phyloP scores from a whole-genome alignment of 2,888 invertebrate genomes.

The Chesias legatella region DNA sequence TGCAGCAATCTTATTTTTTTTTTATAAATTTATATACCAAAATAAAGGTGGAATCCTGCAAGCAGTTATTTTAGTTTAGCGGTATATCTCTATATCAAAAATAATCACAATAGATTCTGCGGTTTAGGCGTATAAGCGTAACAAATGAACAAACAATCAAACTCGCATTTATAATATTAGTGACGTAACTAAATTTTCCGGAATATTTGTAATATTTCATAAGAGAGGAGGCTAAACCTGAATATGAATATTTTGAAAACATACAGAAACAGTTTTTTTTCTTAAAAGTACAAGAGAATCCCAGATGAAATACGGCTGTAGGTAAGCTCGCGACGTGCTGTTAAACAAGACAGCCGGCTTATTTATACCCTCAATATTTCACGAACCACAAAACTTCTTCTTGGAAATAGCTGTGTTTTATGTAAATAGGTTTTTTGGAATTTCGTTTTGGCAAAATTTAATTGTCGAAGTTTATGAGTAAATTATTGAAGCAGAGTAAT shows the following conservation, averaged over 20 bases:
- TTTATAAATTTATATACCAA: no score
- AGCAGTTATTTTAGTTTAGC: no score
- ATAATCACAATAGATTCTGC: no score
- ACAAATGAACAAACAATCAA: no score
- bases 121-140: no score
- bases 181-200: no score
- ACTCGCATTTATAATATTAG: no score
- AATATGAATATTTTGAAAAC: slow-evolving; percentile 38
- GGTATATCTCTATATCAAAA: no score
- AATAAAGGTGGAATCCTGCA: no score
- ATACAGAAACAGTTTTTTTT: slow-evolving; percentile 59
- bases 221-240: no score
- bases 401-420: slow-evolving; percentile 73
- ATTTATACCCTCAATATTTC: slow-evolving; percentile 78
- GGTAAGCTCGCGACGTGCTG: slow-evolving; percentile 69
- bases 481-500: slow-evolving; percentile 30
- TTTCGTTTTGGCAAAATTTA: slow-evolving; percentile 35
- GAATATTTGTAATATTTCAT: no score
- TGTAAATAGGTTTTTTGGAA: slow-evolving; percentile 65
- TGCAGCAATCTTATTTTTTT: no score
- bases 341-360: slow-evolving; percentile 72
- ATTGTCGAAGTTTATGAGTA: slow-evolving; percentile 29
- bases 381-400: slow-evolving; percentile 76
- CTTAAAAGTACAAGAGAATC: slow-evolving; percentile 66
- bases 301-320: slow-evolving; percentile 69